phyloP scores from a whole-genome alignment of 2,797 vertebrate species.

The Arctocebus calabarensis region DNA sequence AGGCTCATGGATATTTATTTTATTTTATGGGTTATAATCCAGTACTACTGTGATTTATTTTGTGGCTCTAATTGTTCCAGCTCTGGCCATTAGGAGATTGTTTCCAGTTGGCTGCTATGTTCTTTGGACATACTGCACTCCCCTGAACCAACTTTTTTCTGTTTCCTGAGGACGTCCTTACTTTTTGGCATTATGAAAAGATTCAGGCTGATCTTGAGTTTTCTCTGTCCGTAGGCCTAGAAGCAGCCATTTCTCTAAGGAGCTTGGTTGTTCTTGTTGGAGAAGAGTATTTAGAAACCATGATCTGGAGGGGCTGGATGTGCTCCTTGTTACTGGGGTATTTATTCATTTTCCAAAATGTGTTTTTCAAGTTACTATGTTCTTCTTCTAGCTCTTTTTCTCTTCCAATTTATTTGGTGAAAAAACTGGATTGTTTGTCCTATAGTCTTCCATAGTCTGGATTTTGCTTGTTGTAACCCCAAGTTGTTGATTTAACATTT shows the following conservation, averaged over 20 bases:
- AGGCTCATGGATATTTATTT: not conserved
- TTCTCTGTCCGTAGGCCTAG: not conserved
- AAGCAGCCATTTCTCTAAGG: not conserved
- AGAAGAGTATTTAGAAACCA: not conserved
- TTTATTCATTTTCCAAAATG: not conserved
- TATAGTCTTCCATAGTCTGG: not conserved
- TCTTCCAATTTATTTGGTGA: not conserved
- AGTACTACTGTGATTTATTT: not conserved
- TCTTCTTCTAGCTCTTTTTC: not conserved
- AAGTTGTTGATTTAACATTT: not conserved
- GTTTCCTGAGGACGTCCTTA: not conserved
- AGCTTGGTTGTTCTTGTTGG: not conserved
- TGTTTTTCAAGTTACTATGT: constrained; percentile 2
- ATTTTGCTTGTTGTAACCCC: not conserved
- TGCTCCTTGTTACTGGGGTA: not conserved
- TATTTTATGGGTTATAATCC: not conserved
- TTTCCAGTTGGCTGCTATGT: not conserved
- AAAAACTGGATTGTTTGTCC: not conserved
- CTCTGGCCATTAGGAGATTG: not conserved
- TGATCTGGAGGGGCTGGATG: not conserved
- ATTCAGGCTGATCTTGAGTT: not conserved
- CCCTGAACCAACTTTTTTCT: not conserved
- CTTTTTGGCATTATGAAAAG: not conserved
- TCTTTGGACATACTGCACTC: not conserved
- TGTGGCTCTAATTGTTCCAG: not conserved